Evolutionary conservation across 2,797 vertebrate species (phyloP).

Genomic region (Denticeps clupeoides): DNA sequence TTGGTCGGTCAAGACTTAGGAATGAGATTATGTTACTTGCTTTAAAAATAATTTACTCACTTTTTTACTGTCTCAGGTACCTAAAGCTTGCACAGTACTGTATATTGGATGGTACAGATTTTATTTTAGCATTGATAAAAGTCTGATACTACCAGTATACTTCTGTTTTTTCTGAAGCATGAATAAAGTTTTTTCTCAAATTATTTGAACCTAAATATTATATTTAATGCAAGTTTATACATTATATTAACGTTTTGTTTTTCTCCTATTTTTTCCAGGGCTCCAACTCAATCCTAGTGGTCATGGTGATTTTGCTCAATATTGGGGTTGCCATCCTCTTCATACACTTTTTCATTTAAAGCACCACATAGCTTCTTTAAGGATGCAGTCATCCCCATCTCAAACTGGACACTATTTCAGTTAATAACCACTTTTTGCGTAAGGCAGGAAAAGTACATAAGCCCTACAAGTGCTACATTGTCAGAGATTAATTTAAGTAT

Average conservation of each 20-base stretch:
- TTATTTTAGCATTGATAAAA: not conserved
- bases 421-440: constrained; percentile 30
- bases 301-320: constrained; percentile 99
- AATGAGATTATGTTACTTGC: no score
- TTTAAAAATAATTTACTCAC: no score
- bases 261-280: constrained; percentile 62
- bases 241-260: no score
- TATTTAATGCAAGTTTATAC: no score
- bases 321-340: constrained; percentile 98
- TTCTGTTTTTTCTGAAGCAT: no score
- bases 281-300: constrained; percentile 90
- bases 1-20: no score
- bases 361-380: constrained; percentile 41
- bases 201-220: no score
- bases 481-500: constrained; percentile 44
- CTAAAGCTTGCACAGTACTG: no score
- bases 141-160: no score
- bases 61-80: no score
- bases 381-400: constrained; percentile 28
- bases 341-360: constrained; percentile 99
- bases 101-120: no score
- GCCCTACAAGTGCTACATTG: constrained; percentile 29
- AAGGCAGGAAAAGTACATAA: constrained; percentile 22
- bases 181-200: no score
- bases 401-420: constrained; percentile 21